Evolutionary conservation across 1,140 invertebrate species (phyloP), one percentile per base, ranked within the genome.

Genomic region (Saccostrea echinata): DNA sequence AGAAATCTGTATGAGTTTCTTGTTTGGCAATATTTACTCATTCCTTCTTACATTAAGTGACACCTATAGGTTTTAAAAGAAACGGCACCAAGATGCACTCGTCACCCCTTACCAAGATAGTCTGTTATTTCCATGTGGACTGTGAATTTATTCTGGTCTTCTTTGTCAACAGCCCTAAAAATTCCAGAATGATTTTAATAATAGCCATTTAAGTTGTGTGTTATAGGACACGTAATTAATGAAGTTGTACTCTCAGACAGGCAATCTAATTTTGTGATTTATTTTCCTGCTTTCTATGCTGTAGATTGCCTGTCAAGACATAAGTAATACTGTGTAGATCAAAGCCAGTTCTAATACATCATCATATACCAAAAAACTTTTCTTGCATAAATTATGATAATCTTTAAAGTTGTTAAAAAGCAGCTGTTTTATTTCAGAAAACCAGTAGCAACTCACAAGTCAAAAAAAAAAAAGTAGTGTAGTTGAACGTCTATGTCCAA

Each of bases 121-220:
- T 92, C 89, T 55, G 89, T 88, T 12, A 91, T 71, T 57, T 92
- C 92, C 68, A 97, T 96, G 53, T 97, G 95, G 16, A 96, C 95
- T 76, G 95, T 94, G 24, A 95, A 94, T 76, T 94, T 92, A 87
- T 93, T 90, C 24, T 91, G 87, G 81, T 93, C 92, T 18, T 88
- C 82, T 55, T 87, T 88, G 8, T 84, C 52, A 2, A 93, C 90
- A 64, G 91, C 92, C 94, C 93, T 93, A 53, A 16, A 91, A 90
- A 88, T 27, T 64, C 68, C 35, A 16, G n/a, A 68, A 24, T 43
- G 0, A 43, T 24, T 64, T 64, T 43, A 43, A 27, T 71, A 64
- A 18, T 68, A 30, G 18, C 9, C 13, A 64, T 33, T 35, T 30
- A 18, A 53, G n/a, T n/a, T 35, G 27, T 43, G 24, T 53, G 30